Base-by-base conservation (phyloP, 2,888 invertebrate genomes). In the Drosophila pseudotalamancana region DNA sequence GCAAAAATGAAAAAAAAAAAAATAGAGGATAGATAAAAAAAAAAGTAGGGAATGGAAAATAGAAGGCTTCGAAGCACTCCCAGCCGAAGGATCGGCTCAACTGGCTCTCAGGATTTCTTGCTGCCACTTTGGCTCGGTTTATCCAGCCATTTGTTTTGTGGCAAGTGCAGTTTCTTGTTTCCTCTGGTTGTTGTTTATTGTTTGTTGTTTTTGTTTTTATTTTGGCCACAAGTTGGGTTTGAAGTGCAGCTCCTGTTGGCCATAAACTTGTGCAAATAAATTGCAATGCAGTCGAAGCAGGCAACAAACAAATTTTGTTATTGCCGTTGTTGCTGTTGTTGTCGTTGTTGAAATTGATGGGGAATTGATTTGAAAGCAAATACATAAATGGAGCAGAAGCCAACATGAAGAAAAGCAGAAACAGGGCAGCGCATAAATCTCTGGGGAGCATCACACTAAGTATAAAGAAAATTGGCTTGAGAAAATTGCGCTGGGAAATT, bases 331-430 rank as follows among this genome's bases (percentile, higher is more conserved):
- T 77, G 71, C 72, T 72, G 76, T 21, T 6, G 50, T 65, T 60
- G 64, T 75, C 72, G 54, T 65, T 40, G 60, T 65, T 75, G 68
- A 86, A 81, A 81, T 87, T 82, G 85, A 87, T 82, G 85, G 75
- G 62, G 85, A 84, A 84, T 87, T 82, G 81, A 82, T 87, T 81
- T 87, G 81, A 85, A 84, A 82, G 85, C 87, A 87, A 84, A 82
- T 84, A 87, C 87, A 86, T 81, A 83, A 84, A 79, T 79, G 81
- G 82, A 76, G 80, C 87, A 76, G 40, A 67, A 85, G 78, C 70
- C 60, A 70, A 27, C 49, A 43, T 55, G 43, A 43, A 43, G 25
- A 3, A 25, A 9, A 43, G 29, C 29, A 18, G 43, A 57, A 62
- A 35, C 66, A 71, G 49, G 53, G 50, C 75, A 61, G 61, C 71